A percentile compares a stretch with the other conserved stretches of the same genome.
These are phyloP conservation scores for Cheilinus undulatus DNA, from an alignment of 2,113 vertebrate genomes.

Conservation along the genomic window DNA sequence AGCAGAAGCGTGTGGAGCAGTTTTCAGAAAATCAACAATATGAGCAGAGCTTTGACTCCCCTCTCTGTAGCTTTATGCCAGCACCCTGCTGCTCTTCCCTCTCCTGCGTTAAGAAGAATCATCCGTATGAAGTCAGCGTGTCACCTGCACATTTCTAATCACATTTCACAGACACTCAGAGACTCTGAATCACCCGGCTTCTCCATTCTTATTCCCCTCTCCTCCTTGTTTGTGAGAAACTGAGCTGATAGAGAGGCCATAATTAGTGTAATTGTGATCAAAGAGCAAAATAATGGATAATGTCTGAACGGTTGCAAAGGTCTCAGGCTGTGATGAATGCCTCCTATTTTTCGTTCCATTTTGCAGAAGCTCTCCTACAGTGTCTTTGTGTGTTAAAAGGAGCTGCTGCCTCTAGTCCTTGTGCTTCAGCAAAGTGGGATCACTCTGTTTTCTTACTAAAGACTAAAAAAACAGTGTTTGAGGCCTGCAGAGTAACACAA, in stretches of 20 bases:
- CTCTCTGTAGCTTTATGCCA: not conserved
- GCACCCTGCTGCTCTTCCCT: not conserved
- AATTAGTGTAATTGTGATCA: slow-evolving; percentile 65
- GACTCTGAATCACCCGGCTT: slow-evolving; percentile 31
- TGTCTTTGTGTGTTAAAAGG: not conserved
- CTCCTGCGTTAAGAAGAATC: slow-evolving; percentile 12
- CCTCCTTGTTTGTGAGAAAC: slow-evolving; percentile 54
- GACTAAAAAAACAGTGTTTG: not conserved
- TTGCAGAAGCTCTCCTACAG: slow-evolving; percentile 19
- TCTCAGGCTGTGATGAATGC: slow-evolving; percentile 58
- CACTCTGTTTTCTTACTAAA: slow-evolving; percentile 8
- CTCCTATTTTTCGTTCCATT: slow-evolving; percentile 40
- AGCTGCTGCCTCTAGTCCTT: not conserved
- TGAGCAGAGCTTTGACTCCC: slow-evolving; percentile 21
- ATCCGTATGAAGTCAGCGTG: slow-evolving; percentile 22
- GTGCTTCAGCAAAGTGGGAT: not conserved
- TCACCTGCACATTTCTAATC: slow-evolving; percentile 53
- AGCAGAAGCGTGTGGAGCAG: slow-evolving; percentile 24
- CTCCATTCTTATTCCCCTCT: slow-evolving; percentile 27
- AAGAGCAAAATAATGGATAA: slow-evolving; percentile 62
- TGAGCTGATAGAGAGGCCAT: slow-evolving; percentile 43
- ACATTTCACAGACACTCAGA: slow-evolving; percentile 45
- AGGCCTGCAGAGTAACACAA: not conserved
- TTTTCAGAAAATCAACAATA: slow-evolving; percentile 26
- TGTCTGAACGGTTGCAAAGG: slow-evolving; percentile 50